Base-by-base conservation (phyloP, 2,888 invertebrate genomes). In the Ophonus ardosiacus region DNA sequence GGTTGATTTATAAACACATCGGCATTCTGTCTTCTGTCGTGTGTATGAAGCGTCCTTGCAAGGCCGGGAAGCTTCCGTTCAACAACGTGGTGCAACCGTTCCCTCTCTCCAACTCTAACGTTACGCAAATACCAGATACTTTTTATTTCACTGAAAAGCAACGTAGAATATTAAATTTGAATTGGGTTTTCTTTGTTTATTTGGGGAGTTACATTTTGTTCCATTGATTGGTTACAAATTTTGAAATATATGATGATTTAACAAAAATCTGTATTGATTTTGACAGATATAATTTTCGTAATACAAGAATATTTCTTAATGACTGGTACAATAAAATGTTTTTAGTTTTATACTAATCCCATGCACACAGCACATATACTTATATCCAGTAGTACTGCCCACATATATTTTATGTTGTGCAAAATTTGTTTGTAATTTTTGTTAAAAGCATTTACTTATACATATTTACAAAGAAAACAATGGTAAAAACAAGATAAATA, bases 11-110 rank as follows among this genome's bases (percentile, higher is more conserved):
- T 15, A 59, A 59, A 59, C 59, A 56, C 15, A 15, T 80, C 24
- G 80, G 6, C 43, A 51, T 31, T 31, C 31, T 56, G 56, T 31
- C 31, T 1, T n/a, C n/a, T 57, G 65, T 65, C 24, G 31, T 68
- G 38, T 68, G 68, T 31, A 31, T 24, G 31, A 21, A 17, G 15
- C 83, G 83, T 83, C 83, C 83, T 83, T 83, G 74, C 83, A 83
- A 83, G 83, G 83, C 76, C 76, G 83, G 43, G 74, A 59, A 59
- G 74, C 83, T 83, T 83, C 83, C 83, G 71, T 61, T 31, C 38
- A 21, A 17, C 59, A 10, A 15, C 24, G 56, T 76, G 83, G 59
- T 57, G 83, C 31, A 83, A 83, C 61, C 31, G 40, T 51, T 43
- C 81, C 80, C 61, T 81, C 24, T 40, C 81, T 40, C 38, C 24